Evolutionary conservation across 2,113 vertebrate species (phyloP), one percentile per base, ranked within the genome.

Genomic region (Morphnarchus princeps): DNA sequence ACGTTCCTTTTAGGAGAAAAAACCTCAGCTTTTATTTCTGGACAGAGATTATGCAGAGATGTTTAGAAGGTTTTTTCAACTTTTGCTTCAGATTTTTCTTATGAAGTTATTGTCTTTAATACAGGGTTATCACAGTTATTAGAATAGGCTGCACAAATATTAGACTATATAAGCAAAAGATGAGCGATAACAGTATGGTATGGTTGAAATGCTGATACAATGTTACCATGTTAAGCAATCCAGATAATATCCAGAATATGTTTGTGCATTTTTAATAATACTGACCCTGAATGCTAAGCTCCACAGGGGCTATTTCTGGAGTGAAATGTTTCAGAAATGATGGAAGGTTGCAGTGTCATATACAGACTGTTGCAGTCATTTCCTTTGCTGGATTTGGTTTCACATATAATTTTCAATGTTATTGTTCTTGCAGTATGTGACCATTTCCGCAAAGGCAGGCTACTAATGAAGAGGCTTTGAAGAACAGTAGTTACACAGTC

Each of bases 141-240:
- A 34, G 20, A 71, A 11, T 15, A 43, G 28, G 26, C 26, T 61
- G 36, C 25, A 65, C 24, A 62, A 58, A 91, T 50, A 79, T 18
- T 74, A 59, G 28, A 32, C 16, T 54, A 22, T 31, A 16, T 47
- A 63, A 38, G 20, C 38, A 43, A 59, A 87, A 63, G 6, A 57
- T 20, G n/a, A 90, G 9, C 0, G 0, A 52, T 65, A 5, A 34
- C 69, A 47, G 16, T 49, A 43, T 58, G 10, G 3, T 49, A 7
- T 45, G 6, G 32, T 49, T 86, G 40, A 87, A 89, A 65, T 78
- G 24, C 16, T 78, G 38, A 29, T 73, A 32, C 25, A 63, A 24
- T 61, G 16, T 52, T 50, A 42, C 36, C 13, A 14, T 3, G 2
- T 62, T 78, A 70, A 54, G 22, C 19, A 49, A 19, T 43, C 21